Evolutionary conservation across 2,797 vertebrate species (phyloP), one percentile per base, ranked within the genome.

Genomic region (Enteromius mattozi): DNA sequence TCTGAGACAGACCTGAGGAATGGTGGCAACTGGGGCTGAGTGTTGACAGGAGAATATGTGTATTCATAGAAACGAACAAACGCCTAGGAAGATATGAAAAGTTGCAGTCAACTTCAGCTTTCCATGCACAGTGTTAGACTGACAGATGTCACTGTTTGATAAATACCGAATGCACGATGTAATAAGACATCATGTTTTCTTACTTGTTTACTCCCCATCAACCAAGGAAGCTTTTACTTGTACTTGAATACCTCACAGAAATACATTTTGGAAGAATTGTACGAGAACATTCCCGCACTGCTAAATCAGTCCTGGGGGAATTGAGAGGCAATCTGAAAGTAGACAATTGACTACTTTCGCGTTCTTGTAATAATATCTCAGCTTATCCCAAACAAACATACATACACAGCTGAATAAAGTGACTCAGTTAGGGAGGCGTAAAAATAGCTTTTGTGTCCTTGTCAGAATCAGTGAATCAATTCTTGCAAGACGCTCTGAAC

Each of bases 341-440:
- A 70, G 33, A 83, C 35, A 78, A 70, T 17, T 83, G 65, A 78
- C 65, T 77, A 19, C 24, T 66, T 87, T 69, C 66, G 14, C 2
- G 1, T 80, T 65, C 59, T 80, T 54, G 70, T 90, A 92, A 91
- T 75, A 65, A 82, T 88, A 91, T 92, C 89, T 90, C 78, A 89
- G 91, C 86, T 91, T 27, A 81, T 77, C 87, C 86, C 74, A 68
- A 10, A 56, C 86, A 79, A 47, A 63, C 81, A 86, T 51, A 47
- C 30, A 37, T 27, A 66, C 59, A 54, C 84, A 81, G 17, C 40
- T 75, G 86, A 89, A 83, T 81, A 78, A 88, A 88, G 88, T 3
- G 54, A 51, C 78, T 66, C 37, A 2, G 68, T 72, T 59, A 66
- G 75, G 63, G 82, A 61, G 42, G 68, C 51, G 65, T 78, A 69